Evolutionary conservation across 2,888 invertebrate genomes (phyloP).

Genomic region (Drosophila cognata): DNA sequence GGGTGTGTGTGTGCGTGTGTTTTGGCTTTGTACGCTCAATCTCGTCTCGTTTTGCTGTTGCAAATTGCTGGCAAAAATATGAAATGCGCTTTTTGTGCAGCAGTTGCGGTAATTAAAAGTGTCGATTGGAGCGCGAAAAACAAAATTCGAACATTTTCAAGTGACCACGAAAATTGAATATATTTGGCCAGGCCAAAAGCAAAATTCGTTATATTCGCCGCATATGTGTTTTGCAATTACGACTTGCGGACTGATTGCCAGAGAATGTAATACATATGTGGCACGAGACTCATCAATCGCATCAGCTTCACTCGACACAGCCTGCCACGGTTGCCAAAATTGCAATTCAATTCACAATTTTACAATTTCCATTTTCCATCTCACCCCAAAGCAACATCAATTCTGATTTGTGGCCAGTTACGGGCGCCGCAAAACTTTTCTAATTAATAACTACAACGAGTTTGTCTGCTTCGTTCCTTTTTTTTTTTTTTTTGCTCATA

Average conservation of each 20-base stretch:
- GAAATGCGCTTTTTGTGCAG: conserved; percentile 53
- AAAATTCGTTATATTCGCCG: conserved; percentile 41
- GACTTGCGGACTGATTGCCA: conserved; percentile 45
- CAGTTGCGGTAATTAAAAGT: conserved; percentile 48
- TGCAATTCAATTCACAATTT: conserved; percentile 33
- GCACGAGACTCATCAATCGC: conserved; percentile 26
- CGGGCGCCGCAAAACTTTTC: conserved; percentile 60
- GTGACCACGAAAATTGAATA: conserved; percentile 49
- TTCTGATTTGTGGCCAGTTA: conserved; percentile 30
- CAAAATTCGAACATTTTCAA: conserved; percentile 52
- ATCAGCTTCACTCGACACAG: conserved; percentile 8
- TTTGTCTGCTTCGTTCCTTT: conserved; percentile 4
- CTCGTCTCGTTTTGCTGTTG: conserved; percentile 43
- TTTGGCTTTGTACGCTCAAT: conserved; percentile 52
- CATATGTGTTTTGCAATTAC: conserved; percentile 70
- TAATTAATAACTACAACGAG: conserved; percentile 63
- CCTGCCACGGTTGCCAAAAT: conserved; percentile 19
- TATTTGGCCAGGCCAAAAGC: conserved; percentile 7
- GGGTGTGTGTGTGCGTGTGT: not conserved
- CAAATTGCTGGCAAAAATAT: conserved; percentile 68
- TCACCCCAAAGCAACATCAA: conserved; percentile 42
- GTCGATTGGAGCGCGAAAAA: conserved; percentile 44
- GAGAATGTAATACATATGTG: conserved; percentile 57
- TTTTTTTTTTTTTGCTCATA: conserved; percentile 18
- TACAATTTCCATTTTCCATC: conserved; percentile 33